Percentiles rank a stretch among this genome's conserved stretches.
phyloP scores from a whole-genome alignment of 2,888 invertebrate species.

The Odontocolon sp. region DNA sequence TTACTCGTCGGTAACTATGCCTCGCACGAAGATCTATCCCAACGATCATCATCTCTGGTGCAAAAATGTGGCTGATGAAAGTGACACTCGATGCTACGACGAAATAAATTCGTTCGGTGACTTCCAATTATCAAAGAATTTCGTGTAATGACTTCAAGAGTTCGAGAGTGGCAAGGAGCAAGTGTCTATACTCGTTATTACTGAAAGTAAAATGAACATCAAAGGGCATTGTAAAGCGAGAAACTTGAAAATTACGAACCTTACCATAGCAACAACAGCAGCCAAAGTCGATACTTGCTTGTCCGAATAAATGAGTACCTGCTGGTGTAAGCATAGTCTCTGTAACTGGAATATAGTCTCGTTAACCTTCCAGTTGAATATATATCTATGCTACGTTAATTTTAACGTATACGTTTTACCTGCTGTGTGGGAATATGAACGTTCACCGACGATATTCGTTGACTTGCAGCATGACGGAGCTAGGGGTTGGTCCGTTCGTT shows the following conservation, averaged over 20 bases:
- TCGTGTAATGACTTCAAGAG: slow-evolving; percentile 18
- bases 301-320: no score
- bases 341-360: neutral
- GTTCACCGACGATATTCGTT: neutral
- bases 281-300: no score
- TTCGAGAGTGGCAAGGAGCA: no score
- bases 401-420: neutral
- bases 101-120: no score
- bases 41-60: no score
- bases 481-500: slow-evolving; percentile 3
- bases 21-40: no score
- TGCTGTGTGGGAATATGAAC: neutral
- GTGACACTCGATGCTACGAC: no score
- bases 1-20: slow-evolving; percentile 59
- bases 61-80: no score
- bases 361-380: neutral
- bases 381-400: slow-evolving; percentile 14
- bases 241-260: no score
- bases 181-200: neutral
- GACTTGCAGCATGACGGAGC: slow-evolving; percentile 45
- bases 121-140: slow-evolving; percentile 27
- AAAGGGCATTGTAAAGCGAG: neutral
- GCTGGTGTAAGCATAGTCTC: no score
- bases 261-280: no score
- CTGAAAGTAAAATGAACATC: slow-evolving; percentile 7